A percentile compares a stretch with the other conserved stretches of the same genome.
These are phyloP conservation scores for Abramis brama DNA, from an alignment of 2,113 vertebrate genomes.

Conservation along the genomic window DNA sequence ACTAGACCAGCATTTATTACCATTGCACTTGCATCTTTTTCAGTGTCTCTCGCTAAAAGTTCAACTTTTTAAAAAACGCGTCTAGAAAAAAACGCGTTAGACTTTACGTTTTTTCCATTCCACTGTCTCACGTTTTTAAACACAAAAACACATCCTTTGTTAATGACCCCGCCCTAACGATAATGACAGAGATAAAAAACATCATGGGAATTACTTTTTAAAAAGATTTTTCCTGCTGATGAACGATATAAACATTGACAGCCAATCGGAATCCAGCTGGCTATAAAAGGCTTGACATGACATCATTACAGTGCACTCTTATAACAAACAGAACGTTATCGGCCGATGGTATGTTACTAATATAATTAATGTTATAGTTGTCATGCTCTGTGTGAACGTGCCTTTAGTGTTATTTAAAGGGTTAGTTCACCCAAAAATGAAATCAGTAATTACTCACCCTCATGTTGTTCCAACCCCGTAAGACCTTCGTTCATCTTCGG, in stretches of 20 bases:
- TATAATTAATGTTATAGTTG: neutral
- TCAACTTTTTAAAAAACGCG: neutral
- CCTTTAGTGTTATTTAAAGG: neutral
- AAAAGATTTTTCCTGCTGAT: neutral
- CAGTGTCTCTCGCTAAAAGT: neutral
- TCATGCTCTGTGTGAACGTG: neutral
- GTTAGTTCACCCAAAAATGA: no score
- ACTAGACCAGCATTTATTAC: no score
- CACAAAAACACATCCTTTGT: neutral
- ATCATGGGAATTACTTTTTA: neutral
- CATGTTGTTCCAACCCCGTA: no score
- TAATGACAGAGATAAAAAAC: neutral
- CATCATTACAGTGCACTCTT: neutral
- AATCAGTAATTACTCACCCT: no score
- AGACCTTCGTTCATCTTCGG: no score
- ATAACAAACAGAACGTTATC: neutral
- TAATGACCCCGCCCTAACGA: neutral
- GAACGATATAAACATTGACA: neutral
- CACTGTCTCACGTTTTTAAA: neutral
- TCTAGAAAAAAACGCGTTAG: no score
- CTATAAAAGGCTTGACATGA: neutral
- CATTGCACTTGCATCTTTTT: neutral
- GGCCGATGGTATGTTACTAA: neutral
- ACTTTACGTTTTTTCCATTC: neutral
- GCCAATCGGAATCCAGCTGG: neutral